Evolutionary conservation across 2,888 invertebrate genomes (phyloP), one percentile per base, ranked within the genome.

Genomic region (Lepidochrysops patricia): DNA sequence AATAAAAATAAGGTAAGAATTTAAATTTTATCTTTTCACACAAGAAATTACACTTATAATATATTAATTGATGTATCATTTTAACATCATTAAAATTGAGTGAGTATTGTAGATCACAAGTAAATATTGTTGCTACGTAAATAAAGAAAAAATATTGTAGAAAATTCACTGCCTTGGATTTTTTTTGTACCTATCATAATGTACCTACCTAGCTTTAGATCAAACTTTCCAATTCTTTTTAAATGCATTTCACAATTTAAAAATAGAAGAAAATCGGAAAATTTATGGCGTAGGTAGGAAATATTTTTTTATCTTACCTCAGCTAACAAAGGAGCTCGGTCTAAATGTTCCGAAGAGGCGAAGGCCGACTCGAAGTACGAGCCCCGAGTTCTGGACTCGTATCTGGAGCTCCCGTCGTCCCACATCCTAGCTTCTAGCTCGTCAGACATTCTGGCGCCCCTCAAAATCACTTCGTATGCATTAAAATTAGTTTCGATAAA

Each of bases 371-470:
- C 87, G 64, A 82, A 88, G 67, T 79, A 89, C 0, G 80, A 76
- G 5, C 82, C 85, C 1, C 79, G 80, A 60, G 73, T 74, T 57
- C 83, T 72, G 62, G 80, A 74, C 63, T 87, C 86, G 67, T 82
- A 88, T 61, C 83, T 74, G 50, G 85, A 80, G 58, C 77, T 77
- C 32, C 78, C 86, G 57, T 89, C 88, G 54, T 88, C 87, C 88
- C 88, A 89, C 88, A 89, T 88, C 69, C 85, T 80, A 62, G 88
- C 87, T 66, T 89, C 88, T 7, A 84, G 75, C 73, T 89, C 88
- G 73, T 89, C 88, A 87, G 88, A 88, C 88, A 89, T 89, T 71
- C 85, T 85, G 87, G 87, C 84, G 84, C 85, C 85, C 58, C 61
- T 64, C 54, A 62, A 62, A 62, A 62, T 62, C 29, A 61, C 34